Percentiles rank a stretch among this genome's conserved stretches.
phyloP scores from a whole-genome alignment of 2,888 invertebrate genomes.

The Hedya salicella region DNA sequence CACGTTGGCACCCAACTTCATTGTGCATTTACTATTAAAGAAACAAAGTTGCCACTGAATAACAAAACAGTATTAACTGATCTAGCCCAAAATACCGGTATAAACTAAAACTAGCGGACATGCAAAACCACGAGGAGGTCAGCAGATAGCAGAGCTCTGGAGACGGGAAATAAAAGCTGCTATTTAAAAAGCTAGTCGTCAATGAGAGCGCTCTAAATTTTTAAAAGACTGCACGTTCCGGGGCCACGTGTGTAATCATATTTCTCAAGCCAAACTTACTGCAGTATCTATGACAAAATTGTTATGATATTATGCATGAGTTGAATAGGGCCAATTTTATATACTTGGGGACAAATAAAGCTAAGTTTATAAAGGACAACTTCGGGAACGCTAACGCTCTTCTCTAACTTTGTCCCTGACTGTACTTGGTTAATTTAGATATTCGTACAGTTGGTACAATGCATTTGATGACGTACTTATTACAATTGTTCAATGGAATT shows the following conservation, averaged over 20 bases:
- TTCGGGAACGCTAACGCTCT: too few relatives aligned
- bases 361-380: too few relatives aligned
- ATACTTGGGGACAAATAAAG: too few relatives aligned
- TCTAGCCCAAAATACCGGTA: neutral
- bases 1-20: neutral
- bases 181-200: slow-evolving; percentile 24
- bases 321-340: too few relatives aligned
- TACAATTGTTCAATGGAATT: too few relatives aligned
- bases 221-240: slow-evolving; percentile 10
- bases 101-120: neutral
- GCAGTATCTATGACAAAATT: neutral
- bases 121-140: neutral
- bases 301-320: too few relatives aligned
- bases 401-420: too few relatives aligned
- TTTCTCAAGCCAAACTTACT: neutral
- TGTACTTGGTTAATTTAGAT: too few relatives aligned
- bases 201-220: slow-evolving; percentile 17
- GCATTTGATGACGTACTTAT: too few relatives aligned
- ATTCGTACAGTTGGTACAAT: too few relatives aligned
- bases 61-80: neutral
- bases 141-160: slow-evolving; percentile 9
- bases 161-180: slow-evolving; percentile 15
- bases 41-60: neutral
- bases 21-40: neutral
- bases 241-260: slow-evolving; percentile 6